A percentile compares a stretch with the other conserved stretches of the same genome.
These are phyloP conservation scores for Coreius guichenoti DNA, from an alignment of 2,797 vertebrate species.

Conservation along the genomic window DNA sequence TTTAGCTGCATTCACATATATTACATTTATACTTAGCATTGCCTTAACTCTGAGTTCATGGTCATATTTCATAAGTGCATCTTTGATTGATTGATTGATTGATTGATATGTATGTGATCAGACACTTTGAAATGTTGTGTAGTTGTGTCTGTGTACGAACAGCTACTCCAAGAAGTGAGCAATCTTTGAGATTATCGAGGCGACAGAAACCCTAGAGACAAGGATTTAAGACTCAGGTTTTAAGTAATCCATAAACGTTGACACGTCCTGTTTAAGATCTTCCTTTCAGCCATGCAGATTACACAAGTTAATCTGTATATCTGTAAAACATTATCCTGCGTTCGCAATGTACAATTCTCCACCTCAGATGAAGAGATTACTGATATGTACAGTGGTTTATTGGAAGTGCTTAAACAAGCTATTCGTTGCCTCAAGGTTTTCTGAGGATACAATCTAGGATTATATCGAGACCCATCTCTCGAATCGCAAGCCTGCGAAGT, in stretches of 20 bases:
- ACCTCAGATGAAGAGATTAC: conserved; percentile 78
- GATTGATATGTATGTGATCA: background rate
- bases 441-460: conserved; percentile 76
- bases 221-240: conserved; percentile 74
- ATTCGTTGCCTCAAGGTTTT: conserved; percentile 69
- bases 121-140: conserved; percentile 14
- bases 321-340: conserved; percentile 79
- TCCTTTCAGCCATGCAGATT: conserved; percentile 77
- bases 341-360: conserved; percentile 74
- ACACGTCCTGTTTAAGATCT: conserved; percentile 68
- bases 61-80: background rate
- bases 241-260: conserved; percentile 74
- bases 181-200: conserved; percentile 59
- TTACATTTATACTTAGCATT: conserved; percentile 45
- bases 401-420: conserved; percentile 79
- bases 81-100: conserved; percentile 1
- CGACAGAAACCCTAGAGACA: conserved; percentile 59
- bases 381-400: conserved; percentile 75
- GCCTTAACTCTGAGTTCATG: conserved; percentile 52
- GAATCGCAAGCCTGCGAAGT: conserved; percentile 73
- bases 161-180: conserved; percentile 53
- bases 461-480: conserved; percentile 75
- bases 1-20: conserved; percentile 36
- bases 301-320: conserved; percentile 80
- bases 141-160: conserved; percentile 31